phyloP scores from a whole-genome alignment of 2,797 vertebrate species.

The Malurus leucopterus region DNA sequence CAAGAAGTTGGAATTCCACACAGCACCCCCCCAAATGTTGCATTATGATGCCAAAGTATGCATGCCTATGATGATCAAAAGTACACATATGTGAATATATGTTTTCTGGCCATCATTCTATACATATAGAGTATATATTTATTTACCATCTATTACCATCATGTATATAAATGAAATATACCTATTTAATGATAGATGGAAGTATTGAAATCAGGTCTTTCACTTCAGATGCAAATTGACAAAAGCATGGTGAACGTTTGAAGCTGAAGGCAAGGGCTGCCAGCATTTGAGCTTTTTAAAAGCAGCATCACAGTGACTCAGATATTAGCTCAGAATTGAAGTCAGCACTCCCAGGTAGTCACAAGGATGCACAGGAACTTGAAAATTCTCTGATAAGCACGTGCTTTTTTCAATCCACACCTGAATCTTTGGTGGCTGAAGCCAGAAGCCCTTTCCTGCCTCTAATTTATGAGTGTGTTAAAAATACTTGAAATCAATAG shows the following conservation, averaged over 20 bases:
- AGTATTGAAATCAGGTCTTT: background rate
- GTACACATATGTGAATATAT: background rate
- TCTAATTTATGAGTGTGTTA: background rate
- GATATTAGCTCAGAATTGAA: background rate
- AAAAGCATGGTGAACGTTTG: background rate
- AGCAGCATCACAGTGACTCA: background rate
- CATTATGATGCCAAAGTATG: background rate
- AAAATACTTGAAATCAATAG: background rate
- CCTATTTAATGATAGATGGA: background rate
- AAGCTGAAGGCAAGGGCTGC: background rate
- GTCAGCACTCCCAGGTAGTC: background rate
- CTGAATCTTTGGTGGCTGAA: background rate
- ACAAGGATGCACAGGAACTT: background rate
- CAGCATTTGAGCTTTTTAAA: background rate
- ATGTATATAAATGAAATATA: background rate
- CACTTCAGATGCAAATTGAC: background rate
- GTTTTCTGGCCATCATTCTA: background rate
- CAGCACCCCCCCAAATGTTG: background rate
- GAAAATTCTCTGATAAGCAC: background rate
- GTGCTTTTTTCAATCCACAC: background rate
- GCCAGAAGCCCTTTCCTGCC: background rate
- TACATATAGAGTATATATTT: rapidly evolving
- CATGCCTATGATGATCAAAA: background rate
- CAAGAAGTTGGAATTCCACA: background rate
- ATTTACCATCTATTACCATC: background rate